These are phyloP conservation scores for Ormyrus labotus DNA, from an alignment of 2,888 invertebrate genomes.

Conservation along the genomic window DNA sequence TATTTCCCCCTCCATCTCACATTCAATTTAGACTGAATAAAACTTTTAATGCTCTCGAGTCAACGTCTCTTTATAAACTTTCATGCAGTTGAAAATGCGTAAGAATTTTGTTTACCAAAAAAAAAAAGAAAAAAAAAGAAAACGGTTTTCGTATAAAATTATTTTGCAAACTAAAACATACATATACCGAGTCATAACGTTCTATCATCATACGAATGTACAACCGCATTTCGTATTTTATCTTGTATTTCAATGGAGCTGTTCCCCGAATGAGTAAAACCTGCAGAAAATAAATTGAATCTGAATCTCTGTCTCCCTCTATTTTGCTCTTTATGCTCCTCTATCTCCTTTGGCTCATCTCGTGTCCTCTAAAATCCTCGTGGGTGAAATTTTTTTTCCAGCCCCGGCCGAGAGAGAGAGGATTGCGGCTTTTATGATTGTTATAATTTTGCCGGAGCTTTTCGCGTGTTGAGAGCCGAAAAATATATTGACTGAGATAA, in stretches of 20 bases:
- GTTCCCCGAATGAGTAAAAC: conserved; percentile 36
- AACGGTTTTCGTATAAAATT: no score
- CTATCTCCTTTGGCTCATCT: conserved; percentile 49
- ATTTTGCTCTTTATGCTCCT: conserved; percentile 38
- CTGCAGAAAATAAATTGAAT: conserved; percentile 54
- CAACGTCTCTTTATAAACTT: no score
- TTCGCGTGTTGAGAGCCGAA: conserved; percentile 24
- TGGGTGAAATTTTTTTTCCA: conserved; percentile 29
- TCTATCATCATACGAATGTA: no score
- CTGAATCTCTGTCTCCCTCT: conserved; percentile 35
- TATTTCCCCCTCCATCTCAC: no score
- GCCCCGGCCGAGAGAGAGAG: not conserved
- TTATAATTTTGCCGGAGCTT: conserved; percentile 52
- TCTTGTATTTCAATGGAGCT: conserved; percentile 43
- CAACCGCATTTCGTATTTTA: conserved; percentile 17
- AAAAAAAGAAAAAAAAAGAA: no score
- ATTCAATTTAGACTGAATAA: no score
- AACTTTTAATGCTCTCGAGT: no score
- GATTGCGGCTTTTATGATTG: conserved; percentile 40
- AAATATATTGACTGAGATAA: conserved; percentile 51
- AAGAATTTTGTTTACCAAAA: no score
- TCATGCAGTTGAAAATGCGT: no score
- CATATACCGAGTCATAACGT: no score
- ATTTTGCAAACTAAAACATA: no score
- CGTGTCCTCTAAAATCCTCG: conserved; percentile 46